Base-by-base conservation (phyloP, 2,888 invertebrate genomes). In the Sipunculus nudus region DNA sequence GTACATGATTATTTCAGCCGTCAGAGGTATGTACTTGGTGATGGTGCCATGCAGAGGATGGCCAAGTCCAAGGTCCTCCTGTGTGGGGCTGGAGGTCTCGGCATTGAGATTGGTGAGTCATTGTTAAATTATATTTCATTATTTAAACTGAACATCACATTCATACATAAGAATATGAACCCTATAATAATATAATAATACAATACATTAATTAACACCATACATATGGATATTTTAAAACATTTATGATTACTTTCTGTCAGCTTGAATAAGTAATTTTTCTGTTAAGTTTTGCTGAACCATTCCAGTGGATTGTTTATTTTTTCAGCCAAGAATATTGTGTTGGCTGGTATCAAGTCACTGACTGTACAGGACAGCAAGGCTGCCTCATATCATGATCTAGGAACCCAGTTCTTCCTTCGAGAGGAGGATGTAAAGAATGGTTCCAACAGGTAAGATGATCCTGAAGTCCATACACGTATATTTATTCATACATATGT, bases 11-110 rank as follows among this genome's bases (percentile, higher is more conserved):
- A 40, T 75, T 74, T 41, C 68, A 83, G 83, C 69, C 83, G 83
- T n/a, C 83, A 84, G 72, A 71, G 83, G 6, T 83, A 83, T 77
- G 82, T 83, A 0, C 62, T 82, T 40, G 83, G 83, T 40, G 83
- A 83, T 67, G 73, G 71, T 56, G 83, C 83, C 13, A 83, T 83
- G 83, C 73, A 79, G 69, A 70, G 76, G 38, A 80, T 83, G 78
- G 81, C 82, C 10, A 72, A 70, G 41, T 75, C 82, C 1, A 75
- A 75, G 40, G 77, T 83, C 4, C 70, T 83, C n/a, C 58, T 83
- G 29, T 76, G 75, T 66, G 81, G 82, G 13, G 65, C 80, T 55
- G 81, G 81, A 49, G 83, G 82, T 47, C 71, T 83, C 23, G 83
- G 83, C 4, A 73, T 82, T 54, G 83, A 83, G 70, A 81, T 83